These are phyloP conservation scores for Periplaneta americana DNA, from an alignment of 1,140 invertebrate species.

Conservation along the genomic window DNA sequence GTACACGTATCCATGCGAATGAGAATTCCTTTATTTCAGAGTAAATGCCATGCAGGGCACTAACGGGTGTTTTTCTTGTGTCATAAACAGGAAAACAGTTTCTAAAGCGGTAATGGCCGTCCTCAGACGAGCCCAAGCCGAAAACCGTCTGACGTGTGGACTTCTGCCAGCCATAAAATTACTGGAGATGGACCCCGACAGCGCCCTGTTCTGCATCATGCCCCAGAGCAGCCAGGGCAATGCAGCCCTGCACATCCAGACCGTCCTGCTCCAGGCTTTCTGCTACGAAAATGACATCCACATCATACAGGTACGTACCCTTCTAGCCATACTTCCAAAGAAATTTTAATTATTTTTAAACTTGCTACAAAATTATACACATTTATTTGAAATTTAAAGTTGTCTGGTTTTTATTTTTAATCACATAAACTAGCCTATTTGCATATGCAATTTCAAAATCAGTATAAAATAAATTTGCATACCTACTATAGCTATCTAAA, in stretches of 20 bases:
- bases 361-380: no score
- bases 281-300: conserved; percentile 64
- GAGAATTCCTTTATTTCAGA: background rate
- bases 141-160: conserved; percentile 53
- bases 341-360: no score
- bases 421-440: no score
- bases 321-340: no score
- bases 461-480: no score
- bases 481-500: no score
- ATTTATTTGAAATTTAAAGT: no score
- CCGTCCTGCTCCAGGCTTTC: conserved; percentile 60
- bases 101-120: conserved; percentile 26
- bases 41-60: background rate
- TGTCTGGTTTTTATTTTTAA: no score
- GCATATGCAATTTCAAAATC: no score
- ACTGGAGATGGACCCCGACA: conserved; percentile 49
- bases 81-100: background rate
- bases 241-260: conserved; percentile 60
- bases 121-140: conserved; percentile 47
- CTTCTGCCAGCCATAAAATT: conserved; percentile 52
- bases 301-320: conserved; percentile 53
- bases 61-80: background rate
- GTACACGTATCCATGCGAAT: background rate
- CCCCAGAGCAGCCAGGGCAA: conserved; percentile 52
- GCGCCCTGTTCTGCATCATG: conserved; percentile 56